Evolutionary conservation across 2,797 vertebrate species (phyloP), one percentile per base, ranked within the genome.

Genomic region (Pangasius djambal): DNA sequence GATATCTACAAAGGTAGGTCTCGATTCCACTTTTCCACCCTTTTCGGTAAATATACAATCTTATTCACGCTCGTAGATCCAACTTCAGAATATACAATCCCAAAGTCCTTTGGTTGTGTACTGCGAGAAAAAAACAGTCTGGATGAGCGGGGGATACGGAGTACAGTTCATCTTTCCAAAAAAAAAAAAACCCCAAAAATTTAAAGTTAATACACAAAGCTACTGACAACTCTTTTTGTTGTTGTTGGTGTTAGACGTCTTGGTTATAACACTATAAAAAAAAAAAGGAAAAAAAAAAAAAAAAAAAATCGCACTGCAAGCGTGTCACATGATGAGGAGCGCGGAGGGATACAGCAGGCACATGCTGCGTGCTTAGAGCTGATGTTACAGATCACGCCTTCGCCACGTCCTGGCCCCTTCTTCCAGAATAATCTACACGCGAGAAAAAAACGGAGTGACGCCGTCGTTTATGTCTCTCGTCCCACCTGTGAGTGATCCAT

Each of bases 1-100:
- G 93, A 93, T 95, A 96, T 95, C 95, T 95, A 96, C 95, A 94
- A 94, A 95, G 94, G 94, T 94, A 95, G 94, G 95, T 93, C 91
- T 94, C 93, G 89, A 93, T 92, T 93, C 50, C 77, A 88, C 88
- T 92, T 91, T 87, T 91, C 89, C 86, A 50, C 91, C 89, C 92
- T 72, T 91, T 86, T 93, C 91, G 89, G 92, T 91, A 90, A 93
- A 94, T 94, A 92, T 91, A 94, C 93, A 92, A 89, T 77, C 91
- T 90, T 87, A 93, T 90, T 91, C 89, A 92, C 92, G 83, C 87
- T 88, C 85, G 57, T 70, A 81, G 90, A 85, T 83, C 90, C 85
- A 40, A 57, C 74, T 65, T 82, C 63, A 31, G 63, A 75, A 61
- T 85, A 83, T 83, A 93, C 93, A 91, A 91, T 92, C 93, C 92